Evolutionary conservation across 2,113 vertebrate species (phyloP).

Genomic region (Mus musculus): GRCm39 chr13:12056001-12056500

Average conservation of each 20-base stretch:
- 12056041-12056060: not conserved
- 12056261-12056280: not conserved
- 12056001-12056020: not conserved
- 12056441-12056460: not conserved
- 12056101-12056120: not conserved
- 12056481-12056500: not conserved
- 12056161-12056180: not conserved
- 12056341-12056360: not conserved
- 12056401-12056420: not conserved
- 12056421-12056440: not conserved
- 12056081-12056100: not conserved
- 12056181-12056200: not conserved
- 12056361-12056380: not conserved
- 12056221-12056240: not conserved
- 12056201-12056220: not conserved
- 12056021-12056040: not conserved
- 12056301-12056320: not conserved
- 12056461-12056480: not conserved
- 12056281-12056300: rapidly evolving
- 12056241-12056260: not conserved
- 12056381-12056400: not conserved
- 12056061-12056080: not conserved
- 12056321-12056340: rapidly evolving
- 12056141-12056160: not conserved
- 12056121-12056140: not conserved